Evolutionary conservation across 1,140 invertebrate species (phyloP).

Genomic region (Tetragnatha versicolor): DNA sequence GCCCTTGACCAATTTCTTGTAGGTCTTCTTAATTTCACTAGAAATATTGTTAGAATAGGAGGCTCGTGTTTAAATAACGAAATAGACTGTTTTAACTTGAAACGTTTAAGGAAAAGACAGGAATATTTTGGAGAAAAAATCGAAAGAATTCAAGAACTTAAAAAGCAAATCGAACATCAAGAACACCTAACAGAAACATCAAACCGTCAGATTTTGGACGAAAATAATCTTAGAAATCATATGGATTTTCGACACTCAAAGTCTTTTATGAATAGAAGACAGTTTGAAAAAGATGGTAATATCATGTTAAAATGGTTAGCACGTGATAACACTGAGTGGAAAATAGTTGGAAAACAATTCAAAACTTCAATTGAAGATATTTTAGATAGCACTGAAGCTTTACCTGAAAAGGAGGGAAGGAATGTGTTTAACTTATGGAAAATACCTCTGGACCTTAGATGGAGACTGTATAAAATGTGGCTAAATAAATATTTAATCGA

Average conservation of each 20-base stretch:
- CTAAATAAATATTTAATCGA: not conserved
- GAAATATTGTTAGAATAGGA: conserved; percentile 76
- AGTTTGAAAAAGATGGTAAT: too few relatives aligned
- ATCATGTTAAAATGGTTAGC: too few relatives aligned
- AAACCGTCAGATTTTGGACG: too few relatives aligned
- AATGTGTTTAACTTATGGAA: conserved; percentile 18
- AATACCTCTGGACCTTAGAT: not conserved
- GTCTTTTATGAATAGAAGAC: too few relatives aligned
- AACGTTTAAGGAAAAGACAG: conserved; percentile 1
- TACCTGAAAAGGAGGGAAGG: not conserved
- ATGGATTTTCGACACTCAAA: too few relatives aligned
- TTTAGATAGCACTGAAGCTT: not conserved
- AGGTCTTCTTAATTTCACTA: conserved; percentile 68
- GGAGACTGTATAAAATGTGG: conserved; percentile 28
- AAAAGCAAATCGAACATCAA: too few relatives aligned
- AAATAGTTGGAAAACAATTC: not conserved
- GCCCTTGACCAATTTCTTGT: conserved; percentile 90
- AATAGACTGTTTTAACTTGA: too few relatives aligned
- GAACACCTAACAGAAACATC: too few relatives aligned
- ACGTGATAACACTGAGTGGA: too few relatives aligned
- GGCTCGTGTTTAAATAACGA: conserved; percentile 72
- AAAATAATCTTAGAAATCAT: too few relatives aligned
- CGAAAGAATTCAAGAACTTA: too few relatives aligned
- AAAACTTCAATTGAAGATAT: not conserved
- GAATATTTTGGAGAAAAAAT: too few relatives aligned